Conservation (phyloP, 2,797 vertebrate species). For the Thalassophryne amazonica region DNA sequence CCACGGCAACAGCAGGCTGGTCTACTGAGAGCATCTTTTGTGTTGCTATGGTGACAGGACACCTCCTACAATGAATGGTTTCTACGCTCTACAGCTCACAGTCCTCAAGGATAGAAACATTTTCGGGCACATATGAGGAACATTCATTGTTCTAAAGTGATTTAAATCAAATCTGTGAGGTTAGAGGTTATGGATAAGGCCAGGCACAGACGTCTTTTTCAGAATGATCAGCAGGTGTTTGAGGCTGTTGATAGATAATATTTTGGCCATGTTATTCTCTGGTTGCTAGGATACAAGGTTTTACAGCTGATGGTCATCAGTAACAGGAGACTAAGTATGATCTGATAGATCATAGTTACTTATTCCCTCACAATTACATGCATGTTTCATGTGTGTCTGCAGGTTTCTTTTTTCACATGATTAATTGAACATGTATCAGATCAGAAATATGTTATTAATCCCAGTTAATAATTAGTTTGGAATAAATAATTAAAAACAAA, state of each 20-base stretch:
- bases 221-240: not conserved
- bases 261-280: constrained; percentile 11
- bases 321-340: constrained; percentile 1
- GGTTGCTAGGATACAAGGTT: constrained; percentile 27
- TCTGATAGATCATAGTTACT: too few species aligned
- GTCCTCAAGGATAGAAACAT: constrained; percentile 16
- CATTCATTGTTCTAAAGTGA: too few species aligned
- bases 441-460: too few species aligned
- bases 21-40: constrained; percentile 64
- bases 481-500: too few species aligned
- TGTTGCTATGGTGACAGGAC: constrained; percentile 80
- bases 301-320: constrained; percentile 10
- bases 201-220: not conserved
- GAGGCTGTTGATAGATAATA: not conserved
- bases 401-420: too few species aligned
- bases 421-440: too few species aligned
- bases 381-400: too few species aligned
- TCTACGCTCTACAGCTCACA: constrained; percentile 19
- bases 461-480: too few species aligned
- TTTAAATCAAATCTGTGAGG: too few species aligned
- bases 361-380: too few species aligned
- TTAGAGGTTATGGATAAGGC: too few species aligned
- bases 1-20: constrained; percentile 82
- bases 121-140: constrained; percentile 11
- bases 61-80: constrained; percentile 56